Base-by-base conservation (phyloP, 1,140 invertebrate genomes). In the Oedothorax gibbosus region DNA sequence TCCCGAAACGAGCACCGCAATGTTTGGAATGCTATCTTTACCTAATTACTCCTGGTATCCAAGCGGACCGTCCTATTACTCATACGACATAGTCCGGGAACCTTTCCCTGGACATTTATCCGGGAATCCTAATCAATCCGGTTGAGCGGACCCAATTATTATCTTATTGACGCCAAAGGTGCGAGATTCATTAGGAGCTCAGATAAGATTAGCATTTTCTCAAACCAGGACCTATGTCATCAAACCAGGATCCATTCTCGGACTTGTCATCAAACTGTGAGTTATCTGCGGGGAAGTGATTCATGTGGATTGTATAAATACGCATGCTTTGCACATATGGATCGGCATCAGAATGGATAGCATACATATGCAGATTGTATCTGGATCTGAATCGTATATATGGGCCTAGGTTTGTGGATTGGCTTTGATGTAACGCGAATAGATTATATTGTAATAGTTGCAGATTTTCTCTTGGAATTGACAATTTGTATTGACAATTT, bases 151-250 rank as follows among this genome's bases (percentile, higher is more conserved):
- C 56, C 65, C 80, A 68, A 82, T 82, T 82, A 82, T 82, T 82
- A 73, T 73, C 80, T 64, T 68, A 82, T 82, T 82, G 80, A 20
- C 20, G 68, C 21, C 20, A 35, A 71, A 81, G 78, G 78, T 69
- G 78, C 50, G 78, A 71, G 53, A 60, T 81, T 81, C 78, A 81
- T 81, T 81, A 81, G 51, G 53, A 50, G 35, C 78, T 81, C 35
- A 35, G 78, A 81, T 81, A 71, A 81, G 78, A 81, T 81, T 81
- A 71, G 78, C 78, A 81, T 81, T 81, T 81, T 71, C 66, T 57
- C 78, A 12, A 54, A 21, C 50, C 35, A 35, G 35, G 35, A 35
- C 35, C 35, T 35, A 35, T 35, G 35, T 35, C 35, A 35, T 77
- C 75, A 62, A 35, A 35, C 54, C 15, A 10, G 72, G 8, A 64